Evolutionary conservation across 2,888 invertebrate genomes (phyloP).

Genomic region (Blastobasis lacticolella): DNA sequence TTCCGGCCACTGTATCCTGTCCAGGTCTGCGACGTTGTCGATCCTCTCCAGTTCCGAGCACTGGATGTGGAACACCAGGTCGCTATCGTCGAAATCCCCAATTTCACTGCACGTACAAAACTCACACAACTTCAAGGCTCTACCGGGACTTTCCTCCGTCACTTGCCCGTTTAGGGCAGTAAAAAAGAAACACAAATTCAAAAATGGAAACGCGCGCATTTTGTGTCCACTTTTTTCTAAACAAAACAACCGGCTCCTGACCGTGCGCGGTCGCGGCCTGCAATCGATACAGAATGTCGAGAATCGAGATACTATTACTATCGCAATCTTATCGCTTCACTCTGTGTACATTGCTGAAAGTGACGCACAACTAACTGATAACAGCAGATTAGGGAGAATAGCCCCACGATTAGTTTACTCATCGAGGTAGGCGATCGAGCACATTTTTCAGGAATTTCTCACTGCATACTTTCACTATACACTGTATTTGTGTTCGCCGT

Average conservation of each 20-base stretch:
- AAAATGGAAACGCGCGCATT: constrained; percentile 48
- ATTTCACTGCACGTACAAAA: constrained; percentile 67
- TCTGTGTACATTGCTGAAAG: constrained; percentile 57
- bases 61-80: constrained; percentile 59
- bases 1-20: constrained; percentile 61
- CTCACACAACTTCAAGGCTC: constrained; percentile 50
- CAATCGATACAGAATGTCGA: constrained; percentile 51
- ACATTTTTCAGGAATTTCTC: background rate
- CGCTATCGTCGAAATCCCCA: constrained; percentile 48
- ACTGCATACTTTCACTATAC: no score
- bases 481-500: no score
- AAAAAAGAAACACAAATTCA: constrained; percentile 41
- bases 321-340: constrained; percentile 46
- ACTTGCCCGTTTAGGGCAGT: constrained; percentile 34
- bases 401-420: constrained; percentile 1
- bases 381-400: background rate
- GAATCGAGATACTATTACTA: constrained; percentile 34
- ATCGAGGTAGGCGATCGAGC: constrained; percentile 1
- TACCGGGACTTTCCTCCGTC: constrained; percentile 24
- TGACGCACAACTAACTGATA: constrained; percentile 32
- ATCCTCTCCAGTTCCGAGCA: constrained; percentile 46
- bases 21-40: constrained; percentile 37
- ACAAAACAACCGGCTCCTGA: constrained; percentile 10
- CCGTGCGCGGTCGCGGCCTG: constrained; percentile 38
- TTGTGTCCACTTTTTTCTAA: constrained; percentile 22